Percentiles rank a stretch among this genome's conserved stretches.
phyloP scores from a whole-genome alignment of 2,888 invertebrate species.

The Alloscopus bannaensis region DNA sequence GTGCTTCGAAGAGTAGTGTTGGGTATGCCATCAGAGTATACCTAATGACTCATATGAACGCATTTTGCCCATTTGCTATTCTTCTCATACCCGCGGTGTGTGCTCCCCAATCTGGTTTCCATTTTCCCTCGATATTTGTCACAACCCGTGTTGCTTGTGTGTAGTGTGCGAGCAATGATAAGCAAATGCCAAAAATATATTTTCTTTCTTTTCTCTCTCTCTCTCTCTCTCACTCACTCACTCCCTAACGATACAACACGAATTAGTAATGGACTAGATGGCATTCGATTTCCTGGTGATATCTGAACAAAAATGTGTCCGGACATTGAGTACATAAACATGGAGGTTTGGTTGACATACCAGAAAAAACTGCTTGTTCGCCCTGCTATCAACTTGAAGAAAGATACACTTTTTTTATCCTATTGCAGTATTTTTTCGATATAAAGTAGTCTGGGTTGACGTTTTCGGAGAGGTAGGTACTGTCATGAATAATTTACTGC shows the following conservation, averaged over 20 bases:
- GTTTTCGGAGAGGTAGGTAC: constrained; percentile 47
- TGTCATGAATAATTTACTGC: constrained; percentile 67
- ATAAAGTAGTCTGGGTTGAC: too few species aligned
- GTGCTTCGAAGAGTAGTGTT: too few species aligned
- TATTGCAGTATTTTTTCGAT: too few species aligned
- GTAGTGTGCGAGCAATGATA: too few species aligned
- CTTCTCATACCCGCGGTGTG: background rate
- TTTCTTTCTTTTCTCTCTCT: background rate
- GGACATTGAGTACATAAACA: too few species aligned
- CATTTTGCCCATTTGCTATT: background rate
- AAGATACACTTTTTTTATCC: constrained; percentile 12
- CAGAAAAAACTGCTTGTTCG: background rate
- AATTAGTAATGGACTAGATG: constrained; percentile 28
- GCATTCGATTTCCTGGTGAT: constrained; percentile 12
- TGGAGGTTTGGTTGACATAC: too few species aligned
- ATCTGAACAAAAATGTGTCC: background rate
- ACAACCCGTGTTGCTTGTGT: too few species aligned
- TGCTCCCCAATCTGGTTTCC: too few species aligned
- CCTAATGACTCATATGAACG: too few species aligned
- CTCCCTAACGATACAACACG: constrained; percentile 12
- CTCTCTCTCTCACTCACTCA: constrained; percentile 2
- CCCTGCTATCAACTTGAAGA: background rate
- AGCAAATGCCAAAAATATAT: constrained; percentile 7
- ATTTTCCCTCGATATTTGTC: too few species aligned
- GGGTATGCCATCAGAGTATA: too few species aligned